Base-by-base conservation (phyloP, 1,140 invertebrate species). In the Camponotus vicinus region DNA sequence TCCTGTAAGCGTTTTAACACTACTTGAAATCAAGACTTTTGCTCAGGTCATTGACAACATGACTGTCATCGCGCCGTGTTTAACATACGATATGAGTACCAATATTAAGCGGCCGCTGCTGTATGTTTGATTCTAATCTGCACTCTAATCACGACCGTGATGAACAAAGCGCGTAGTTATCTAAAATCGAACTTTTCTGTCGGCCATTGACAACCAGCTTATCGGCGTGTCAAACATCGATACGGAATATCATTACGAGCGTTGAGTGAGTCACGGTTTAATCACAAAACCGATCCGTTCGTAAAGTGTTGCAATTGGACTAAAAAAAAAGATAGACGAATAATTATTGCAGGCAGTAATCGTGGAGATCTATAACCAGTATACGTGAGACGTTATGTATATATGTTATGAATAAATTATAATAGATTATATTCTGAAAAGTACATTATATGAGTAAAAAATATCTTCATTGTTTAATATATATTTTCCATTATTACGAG, bases 161-260 rank as follows among this genome's bases (percentile, higher is more conserved):
- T 83, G 79, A 83, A 83, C 79, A 75, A 83, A 83, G 69, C 79
- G 79, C 69, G 79, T 75, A 34, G 69, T 83, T 83, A 83, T 83
- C 79, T 83, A 83, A 83, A 83, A 83, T 83, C 69, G 79, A 83
- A 83, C 79, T 83, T 83, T 83, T 83, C 63, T 49, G 79, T 83
- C 79, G 69, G 57, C 69, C 55, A 83, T 75, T 75, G 79, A 83
- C 79, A 83, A 83, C 69, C 69, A 69, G 55, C 79, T 83, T 83
- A 83, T 83, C 79, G 69, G 40, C 70, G 67, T 83, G 55, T 83
- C 69, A 37, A 83, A 57, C 79, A 73, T 83, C 69, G 79, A 75
- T 70, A 83, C 69, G 69, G 79, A 75, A 83, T 75, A 75, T 32
- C 55, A 73, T 83, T 83, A 73, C 61, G 79, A 82, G 61, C 42